Conservation (phyloP, 1,140 invertebrate species). For the Hyphantria cunea region DNA sequence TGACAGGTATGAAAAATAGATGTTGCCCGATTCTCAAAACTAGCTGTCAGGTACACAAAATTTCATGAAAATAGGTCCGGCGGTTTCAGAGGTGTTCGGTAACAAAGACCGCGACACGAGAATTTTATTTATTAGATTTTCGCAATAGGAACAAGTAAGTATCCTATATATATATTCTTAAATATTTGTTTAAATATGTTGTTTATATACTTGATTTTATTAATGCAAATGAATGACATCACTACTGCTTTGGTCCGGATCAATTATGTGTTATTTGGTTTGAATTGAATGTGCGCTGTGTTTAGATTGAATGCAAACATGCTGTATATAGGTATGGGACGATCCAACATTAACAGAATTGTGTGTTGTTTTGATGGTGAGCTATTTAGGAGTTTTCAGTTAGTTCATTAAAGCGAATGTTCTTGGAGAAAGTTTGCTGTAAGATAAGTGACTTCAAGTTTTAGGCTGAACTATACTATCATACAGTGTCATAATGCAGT, state of each 20-base stretch:
- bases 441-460: neutral
- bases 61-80: too few species aligned
- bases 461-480: too few species aligned
- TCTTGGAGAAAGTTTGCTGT: neutral
- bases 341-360: slow-evolving; percentile 1
- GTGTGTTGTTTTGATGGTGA: neutral
- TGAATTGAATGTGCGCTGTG: slow-evolving; percentile 42
- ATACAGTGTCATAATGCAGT: too few species aligned
- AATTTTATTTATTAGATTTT: too few species aligned
- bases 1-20: too few species aligned
- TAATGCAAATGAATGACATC: slow-evolving; percentile 7
- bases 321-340: neutral
- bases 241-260: slow-evolving; percentile 31
- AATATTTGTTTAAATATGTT: too few species aligned
- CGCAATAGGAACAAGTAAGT: too few species aligned
- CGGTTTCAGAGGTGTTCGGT: too few species aligned
- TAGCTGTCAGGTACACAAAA: too few species aligned
- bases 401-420: neutral
- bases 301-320: slow-evolving; percentile 26
- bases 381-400: neutral
- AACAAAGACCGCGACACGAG: too few species aligned
- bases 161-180: too few species aligned
- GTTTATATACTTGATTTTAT: neutral
- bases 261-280: slow-evolving; percentile 47
- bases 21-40: too few species aligned